Percentiles rank a stretch among this genome's conserved stretches.
Evolutionary conservation across 1,140 invertebrate species (phyloP).

Genomic region (Leptinotarsa undecemlineata): DNA sequence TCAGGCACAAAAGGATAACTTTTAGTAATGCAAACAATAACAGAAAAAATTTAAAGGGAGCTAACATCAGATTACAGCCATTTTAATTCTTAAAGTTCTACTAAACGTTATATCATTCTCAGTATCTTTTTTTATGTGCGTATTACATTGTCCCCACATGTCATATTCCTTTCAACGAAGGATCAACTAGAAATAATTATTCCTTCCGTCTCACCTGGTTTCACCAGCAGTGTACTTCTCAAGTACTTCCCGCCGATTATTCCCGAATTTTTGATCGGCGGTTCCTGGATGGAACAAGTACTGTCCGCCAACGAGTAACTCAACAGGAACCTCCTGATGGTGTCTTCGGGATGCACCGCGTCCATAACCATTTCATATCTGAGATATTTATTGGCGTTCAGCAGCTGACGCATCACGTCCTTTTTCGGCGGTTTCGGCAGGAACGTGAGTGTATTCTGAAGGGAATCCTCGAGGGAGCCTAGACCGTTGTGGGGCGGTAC

Average conservation of each 20-base stretch:
- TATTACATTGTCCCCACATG: no score
- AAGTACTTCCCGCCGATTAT: conserved; percentile 73
- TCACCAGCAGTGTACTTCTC: conserved; percentile 66
- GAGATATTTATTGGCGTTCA: conserved; percentile 61
- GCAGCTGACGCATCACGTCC: conserved; percentile 66
- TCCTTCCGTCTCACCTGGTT: conserved; percentile 56
- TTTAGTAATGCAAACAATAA: no score
- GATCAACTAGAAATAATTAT: not conserved
- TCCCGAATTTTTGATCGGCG: conserved; percentile 68
- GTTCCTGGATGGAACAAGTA: conserved; percentile 65
- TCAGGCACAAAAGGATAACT: no score
- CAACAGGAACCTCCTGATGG: conserved; percentile 66
- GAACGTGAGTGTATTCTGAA: conserved; percentile 70
- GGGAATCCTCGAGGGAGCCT: conserved; percentile 74
- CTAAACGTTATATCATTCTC: no score
- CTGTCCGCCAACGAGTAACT: conserved; percentile 69
- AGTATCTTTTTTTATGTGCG: no score
- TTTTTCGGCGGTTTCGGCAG: conserved; percentile 71
- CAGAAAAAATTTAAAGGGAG: no score
- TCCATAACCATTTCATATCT: conserved; percentile 69
- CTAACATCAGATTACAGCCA: no score
- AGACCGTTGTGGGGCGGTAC: conserved; percentile 71
- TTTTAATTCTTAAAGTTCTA: no score
- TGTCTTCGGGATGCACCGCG: conserved; percentile 69
- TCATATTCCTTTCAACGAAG: no score